These are phyloP conservation scores for Aspidapion aeneum DNA, from an alignment of 2,888 invertebrate species.

Conservation along the genomic window DNA sequence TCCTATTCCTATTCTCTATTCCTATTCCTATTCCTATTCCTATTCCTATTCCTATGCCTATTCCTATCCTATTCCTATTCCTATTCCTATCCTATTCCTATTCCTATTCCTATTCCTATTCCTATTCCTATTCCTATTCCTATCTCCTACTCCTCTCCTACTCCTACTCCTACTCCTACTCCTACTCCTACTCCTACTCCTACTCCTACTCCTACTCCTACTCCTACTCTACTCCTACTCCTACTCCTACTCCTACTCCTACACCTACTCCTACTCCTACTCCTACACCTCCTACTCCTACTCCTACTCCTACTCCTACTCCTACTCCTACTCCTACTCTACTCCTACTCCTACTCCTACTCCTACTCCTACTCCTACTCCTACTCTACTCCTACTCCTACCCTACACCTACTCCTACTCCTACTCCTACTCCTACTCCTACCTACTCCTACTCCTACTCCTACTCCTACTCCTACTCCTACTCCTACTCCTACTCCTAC, in stretches of 20 bases:
- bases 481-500: background rate
- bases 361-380: background rate
- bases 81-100: background rate
- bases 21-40: background rate
- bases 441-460: background rate
- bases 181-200: background rate
- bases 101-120: background rate
- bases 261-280: background rate
- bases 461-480: background rate
- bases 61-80: background rate
- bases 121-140: background rate
- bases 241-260: background rate
- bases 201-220: background rate
- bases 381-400: background rate
- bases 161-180: background rate
- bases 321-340: background rate
- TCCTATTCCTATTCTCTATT: background rate
- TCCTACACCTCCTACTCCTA: background rate
- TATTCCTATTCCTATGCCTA: background rate
- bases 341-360: background rate
- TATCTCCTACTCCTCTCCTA: background rate
- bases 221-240: background rate
- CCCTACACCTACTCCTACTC: background rate
- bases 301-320: background rate
- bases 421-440: background rate